These are phyloP conservation scores for Lerema accius DNA, from an alignment of 1,140 invertebrate species.

Conservation along the genomic window DNA sequence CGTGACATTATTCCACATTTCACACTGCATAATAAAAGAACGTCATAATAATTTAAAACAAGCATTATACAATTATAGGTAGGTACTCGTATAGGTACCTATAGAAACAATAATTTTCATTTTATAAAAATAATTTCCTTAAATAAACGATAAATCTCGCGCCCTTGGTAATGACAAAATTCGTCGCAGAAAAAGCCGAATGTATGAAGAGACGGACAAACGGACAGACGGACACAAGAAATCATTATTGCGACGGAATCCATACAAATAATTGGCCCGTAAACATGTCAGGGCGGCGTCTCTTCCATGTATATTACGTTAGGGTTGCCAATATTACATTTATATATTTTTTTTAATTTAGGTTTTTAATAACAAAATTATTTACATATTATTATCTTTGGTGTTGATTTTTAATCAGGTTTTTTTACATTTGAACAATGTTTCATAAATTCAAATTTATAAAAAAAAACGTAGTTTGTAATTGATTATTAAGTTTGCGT, in stretches of 20 bases:
- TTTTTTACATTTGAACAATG: too few relatives aligned
- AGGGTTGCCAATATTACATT: constrained; percentile 55
- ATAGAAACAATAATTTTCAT: constrained; percentile 28
- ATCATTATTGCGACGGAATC: constrained; percentile 80
- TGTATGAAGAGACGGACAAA: constrained; percentile 52
- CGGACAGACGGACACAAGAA: constrained; percentile 70
- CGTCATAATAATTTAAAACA: too few relatives aligned
- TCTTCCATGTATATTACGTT: constrained; percentile 75
- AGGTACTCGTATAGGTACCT: too few relatives aligned
- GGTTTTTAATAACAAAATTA: too few relatives aligned
- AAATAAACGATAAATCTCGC: constrained; percentile 66
- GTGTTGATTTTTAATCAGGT: too few relatives aligned
- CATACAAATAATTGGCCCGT: constrained; percentile 82
- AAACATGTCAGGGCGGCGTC: constrained; percentile 80
- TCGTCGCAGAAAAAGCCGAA: constrained; percentile 60
- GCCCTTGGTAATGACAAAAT: constrained; percentile 60
- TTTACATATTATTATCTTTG: too few relatives aligned
- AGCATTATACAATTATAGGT: too few relatives aligned
- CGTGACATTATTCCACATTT: too few relatives aligned
- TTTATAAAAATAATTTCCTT: constrained; percentile 50
- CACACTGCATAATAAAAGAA: too few relatives aligned
- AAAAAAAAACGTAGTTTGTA: too few relatives aligned
- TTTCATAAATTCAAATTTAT: too few relatives aligned
- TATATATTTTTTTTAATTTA: constrained; percentile 1
- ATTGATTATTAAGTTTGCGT: too few relatives aligned